These are phyloP conservation scores for Argynnis bischoffii DNA, from an alignment of 2,888 invertebrate species.

Conservation along the genomic window DNA sequence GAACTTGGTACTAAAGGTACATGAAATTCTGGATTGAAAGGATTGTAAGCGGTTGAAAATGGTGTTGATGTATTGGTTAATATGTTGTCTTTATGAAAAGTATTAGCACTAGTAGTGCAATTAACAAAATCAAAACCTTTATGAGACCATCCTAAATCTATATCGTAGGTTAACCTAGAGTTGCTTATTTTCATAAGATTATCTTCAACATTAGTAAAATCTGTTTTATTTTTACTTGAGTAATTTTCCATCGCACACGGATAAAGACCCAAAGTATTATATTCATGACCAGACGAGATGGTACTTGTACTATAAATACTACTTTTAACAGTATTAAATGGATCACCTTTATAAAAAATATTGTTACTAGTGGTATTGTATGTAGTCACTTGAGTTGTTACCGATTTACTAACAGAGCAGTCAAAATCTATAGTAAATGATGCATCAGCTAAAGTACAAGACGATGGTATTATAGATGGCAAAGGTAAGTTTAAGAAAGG, in stretches of 20 bases:
- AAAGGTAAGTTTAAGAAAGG: slow-evolving; percentile 70
- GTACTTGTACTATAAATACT: slow-evolving; percentile 75
- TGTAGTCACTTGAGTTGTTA: slow-evolving; percentile 56
- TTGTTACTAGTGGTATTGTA: slow-evolving; percentile 61
- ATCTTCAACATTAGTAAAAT: slow-evolving; percentile 70
- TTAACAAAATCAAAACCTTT: slow-evolving; percentile 76
- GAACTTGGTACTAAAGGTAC: slow-evolving; percentile 66
- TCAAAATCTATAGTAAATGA: slow-evolving; percentile 71
- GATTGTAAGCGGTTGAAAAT: slow-evolving; percentile 69
- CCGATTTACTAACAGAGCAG: slow-evolving; percentile 64
- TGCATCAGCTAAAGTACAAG: slow-evolving; percentile 58
- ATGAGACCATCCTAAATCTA: slow-evolving; percentile 77
- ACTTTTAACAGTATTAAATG: slow-evolving; percentile 68
- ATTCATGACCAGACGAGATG: slow-evolving; percentile 73
- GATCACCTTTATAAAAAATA: slow-evolving; percentile 73
- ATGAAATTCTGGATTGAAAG: slow-evolving; percentile 76
- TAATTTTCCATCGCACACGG: slow-evolving; percentile 79
- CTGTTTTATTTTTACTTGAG: slow-evolving; percentile 68
- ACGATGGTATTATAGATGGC: slow-evolving; percentile 65
- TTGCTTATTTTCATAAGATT: slow-evolving; percentile 76
- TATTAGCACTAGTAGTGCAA: slow-evolving; percentile 62
- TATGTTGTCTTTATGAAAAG: slow-evolving; percentile 69
- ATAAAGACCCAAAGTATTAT: slow-evolving; percentile 71
- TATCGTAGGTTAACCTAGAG: slow-evolving; percentile 74
- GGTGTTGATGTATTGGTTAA: slow-evolving; percentile 62